Evolutionary conservation across 2,113 vertebrate genomes (phyloP).

Genomic region (Glaucidium brasilianum): DNA sequence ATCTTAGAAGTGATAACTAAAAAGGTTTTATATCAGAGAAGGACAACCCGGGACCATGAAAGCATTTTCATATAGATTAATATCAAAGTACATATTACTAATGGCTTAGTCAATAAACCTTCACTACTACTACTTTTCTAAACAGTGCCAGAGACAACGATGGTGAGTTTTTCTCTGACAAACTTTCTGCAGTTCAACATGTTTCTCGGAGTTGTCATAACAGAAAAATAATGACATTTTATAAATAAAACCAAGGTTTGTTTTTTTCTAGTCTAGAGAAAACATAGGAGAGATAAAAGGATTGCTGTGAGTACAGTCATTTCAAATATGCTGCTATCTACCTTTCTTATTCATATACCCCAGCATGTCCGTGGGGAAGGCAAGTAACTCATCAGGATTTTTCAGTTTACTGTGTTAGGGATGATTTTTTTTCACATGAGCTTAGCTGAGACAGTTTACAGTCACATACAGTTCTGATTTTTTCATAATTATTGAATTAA

Average conservation of each 20-base stretch:
- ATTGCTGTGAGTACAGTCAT: background rate
- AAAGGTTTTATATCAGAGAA: background rate
- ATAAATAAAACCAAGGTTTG: background rate
- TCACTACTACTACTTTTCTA: background rate
- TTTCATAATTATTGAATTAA: background rate
- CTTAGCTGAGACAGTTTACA: constrained; percentile 8
- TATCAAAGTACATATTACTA: background rate
- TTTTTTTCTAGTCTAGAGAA: background rate
- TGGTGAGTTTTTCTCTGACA: background rate
- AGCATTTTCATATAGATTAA: background rate
- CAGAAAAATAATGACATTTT: background rate
- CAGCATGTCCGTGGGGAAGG: background rate
- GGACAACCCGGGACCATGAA: background rate
- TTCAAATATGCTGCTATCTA: background rate
- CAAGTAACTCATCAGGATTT: background rate
- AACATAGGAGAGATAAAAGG: background rate
- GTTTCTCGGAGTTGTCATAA: background rate
- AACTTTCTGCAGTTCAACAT: background rate
- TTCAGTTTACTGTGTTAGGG: background rate
- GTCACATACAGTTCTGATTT: background rate
- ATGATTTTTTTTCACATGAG: background rate
- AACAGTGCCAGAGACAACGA: background rate
- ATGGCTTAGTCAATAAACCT: background rate
- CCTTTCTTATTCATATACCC: background rate
- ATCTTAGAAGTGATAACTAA: background rate